Conservation (phyloP, 35 echinoderm and acorn worm species). For the Chiridota heheva region DNA sequence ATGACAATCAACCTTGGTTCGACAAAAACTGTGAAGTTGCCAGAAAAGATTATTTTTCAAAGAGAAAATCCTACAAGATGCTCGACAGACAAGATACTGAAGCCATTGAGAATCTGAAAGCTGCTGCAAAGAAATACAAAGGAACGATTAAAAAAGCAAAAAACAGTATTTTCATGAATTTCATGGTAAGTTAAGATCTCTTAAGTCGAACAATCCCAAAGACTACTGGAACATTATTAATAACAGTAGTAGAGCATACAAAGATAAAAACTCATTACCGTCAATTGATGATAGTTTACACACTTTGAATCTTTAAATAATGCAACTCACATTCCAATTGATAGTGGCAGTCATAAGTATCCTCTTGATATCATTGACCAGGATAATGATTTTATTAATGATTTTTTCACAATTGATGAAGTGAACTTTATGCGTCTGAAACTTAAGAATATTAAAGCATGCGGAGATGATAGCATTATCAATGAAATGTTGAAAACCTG, state of each 20-base stretch:
- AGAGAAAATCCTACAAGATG: no score
- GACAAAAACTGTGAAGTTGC: no score
- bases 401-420: neutral
- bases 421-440: neutral
- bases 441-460: no score
- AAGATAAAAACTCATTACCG: no score
- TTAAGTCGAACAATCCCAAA: neutral
- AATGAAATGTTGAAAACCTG: conserved; percentile 10
- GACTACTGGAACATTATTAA: conserved; percentile 8
- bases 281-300: neutral
- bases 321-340: no score
- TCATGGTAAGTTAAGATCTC: neutral
- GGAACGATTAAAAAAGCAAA: neutral
- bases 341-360: neutral
- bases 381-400: conserved; percentile 23
- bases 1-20: no score
- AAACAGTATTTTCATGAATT: neutral
- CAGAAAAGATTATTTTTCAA: no score
- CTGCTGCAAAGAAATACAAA: neutral
- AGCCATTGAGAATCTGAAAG: neutral
- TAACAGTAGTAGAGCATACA: neutral
- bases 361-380: neutral
- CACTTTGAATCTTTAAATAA: conserved; percentile 3
- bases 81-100: neutral
- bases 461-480: neutral